Base-by-base conservation (phyloP, 2,888 invertebrate genomes). In the Trissolcus brochymenae region DNA sequence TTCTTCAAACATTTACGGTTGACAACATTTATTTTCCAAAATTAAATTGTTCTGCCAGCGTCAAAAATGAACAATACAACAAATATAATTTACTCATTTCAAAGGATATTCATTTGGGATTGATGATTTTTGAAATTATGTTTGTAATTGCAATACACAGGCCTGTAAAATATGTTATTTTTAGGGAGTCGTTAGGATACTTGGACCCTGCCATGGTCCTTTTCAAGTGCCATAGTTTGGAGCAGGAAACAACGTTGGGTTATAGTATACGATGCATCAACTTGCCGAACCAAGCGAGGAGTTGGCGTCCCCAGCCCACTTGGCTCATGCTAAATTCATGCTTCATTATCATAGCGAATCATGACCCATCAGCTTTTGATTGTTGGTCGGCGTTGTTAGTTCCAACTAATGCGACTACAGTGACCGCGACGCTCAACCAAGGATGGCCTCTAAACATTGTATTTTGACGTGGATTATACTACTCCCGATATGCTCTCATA, bases 341-440 rank as follows among this genome's bases (percentile, higher is more conserved):
- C 85, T 89, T 89, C 88, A 88, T 89, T 88, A 89, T 88, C 89
- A 89, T 89, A 88, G 88, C 88, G 88, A 89, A 89, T 88, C 88
- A 89, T 88, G 88, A 86, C 85, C 89, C 88, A 89, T 88, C 88
- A 87, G 88, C 88, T 89, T 88, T 88, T 89, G 88, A 89, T 89
- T 89, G 88, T 89, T 86, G 86, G 87, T 84, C 84, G 85, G 85
- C 85, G 87, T 87, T 88, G 88, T 89, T 88, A 88, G 88, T 87
- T 88, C 86, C 85, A 86, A 87, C 87, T 88, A 88, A 87, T 88
- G 87, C 85, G 86, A 87, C 87, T 87, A 84, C 84, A 86, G 84
- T 87, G 87, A 86, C 86, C 87, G 84, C 86, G 82, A 81, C 81
- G 81, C 66, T 64, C 68, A 55, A 41, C 49, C 67, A 62, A 77